These are phyloP conservation scores for Acutogordius australiensis DNA, from an alignment of 2,888 invertebrate species.

Conservation along the genomic window DNA sequence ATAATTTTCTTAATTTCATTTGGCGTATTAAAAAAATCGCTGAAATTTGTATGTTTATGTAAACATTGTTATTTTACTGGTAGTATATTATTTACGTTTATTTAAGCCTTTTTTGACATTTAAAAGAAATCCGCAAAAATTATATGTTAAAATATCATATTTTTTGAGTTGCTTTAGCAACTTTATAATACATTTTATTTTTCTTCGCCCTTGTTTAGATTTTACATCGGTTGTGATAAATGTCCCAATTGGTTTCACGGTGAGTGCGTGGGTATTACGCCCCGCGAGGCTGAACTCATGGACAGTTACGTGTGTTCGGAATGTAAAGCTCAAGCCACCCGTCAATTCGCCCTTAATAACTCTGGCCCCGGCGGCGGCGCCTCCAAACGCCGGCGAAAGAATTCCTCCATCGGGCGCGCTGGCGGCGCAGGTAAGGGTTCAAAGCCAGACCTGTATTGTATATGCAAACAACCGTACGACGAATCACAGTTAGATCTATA, in stretches of 20 bases:
- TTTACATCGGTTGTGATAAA: constrained; percentile 83
- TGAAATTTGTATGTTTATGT: no score
- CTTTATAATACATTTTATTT: constrained; percentile 10
- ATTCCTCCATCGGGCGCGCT: no score
- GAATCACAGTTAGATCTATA: constrained; percentile 80
- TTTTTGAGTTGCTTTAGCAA: not conserved
- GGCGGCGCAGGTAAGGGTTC: not conserved
- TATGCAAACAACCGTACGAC: constrained; percentile 81
- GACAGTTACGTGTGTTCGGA: constrained; percentile 42
- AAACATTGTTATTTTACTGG: no score
- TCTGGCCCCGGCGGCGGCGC: no score
- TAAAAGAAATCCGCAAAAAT: not conserved
- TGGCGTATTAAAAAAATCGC: no score
- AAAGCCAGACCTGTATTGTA: constrained; percentile 51
- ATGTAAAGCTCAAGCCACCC: constrained; percentile 34
- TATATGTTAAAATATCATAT: not conserved
- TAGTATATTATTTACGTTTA: no score
- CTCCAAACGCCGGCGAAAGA: not conserved
- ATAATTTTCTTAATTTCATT: no score
- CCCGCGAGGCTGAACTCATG: constrained; percentile 57
- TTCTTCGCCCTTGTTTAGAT: constrained; percentile 36
- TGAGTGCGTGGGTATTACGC: constrained; percentile 68
- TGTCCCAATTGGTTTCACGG: constrained; percentile 98
- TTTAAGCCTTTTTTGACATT: not conserved
- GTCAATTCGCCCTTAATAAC: no score